phyloP scores from a whole-genome alignment of 2,113 vertebrate genomes.

The Xiphophorus maculatus region DNA sequence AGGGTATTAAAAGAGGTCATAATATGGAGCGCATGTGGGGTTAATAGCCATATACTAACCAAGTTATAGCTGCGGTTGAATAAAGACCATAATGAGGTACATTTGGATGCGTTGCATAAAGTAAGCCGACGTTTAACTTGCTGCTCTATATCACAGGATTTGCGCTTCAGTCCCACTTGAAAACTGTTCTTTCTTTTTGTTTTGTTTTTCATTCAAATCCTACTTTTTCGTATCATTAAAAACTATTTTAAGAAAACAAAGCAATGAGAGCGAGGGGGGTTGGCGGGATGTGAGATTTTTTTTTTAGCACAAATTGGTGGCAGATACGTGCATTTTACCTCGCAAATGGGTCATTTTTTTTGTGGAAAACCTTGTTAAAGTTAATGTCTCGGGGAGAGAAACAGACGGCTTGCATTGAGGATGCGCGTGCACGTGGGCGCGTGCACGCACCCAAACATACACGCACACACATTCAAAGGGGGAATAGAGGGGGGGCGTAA shows the following conservation, averaged over 20 bases:
- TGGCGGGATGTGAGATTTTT: too few species aligned
- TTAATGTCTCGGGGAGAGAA: constrained; percentile 36
- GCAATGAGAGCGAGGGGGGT: too few species aligned
- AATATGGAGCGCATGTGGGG: constrained; percentile 28
- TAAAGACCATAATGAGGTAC: constrained; percentile 21
- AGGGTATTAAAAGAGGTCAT: constrained; percentile 16
- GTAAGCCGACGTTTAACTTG: neutral
- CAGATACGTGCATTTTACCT: neutral
- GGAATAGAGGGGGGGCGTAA: neutral
- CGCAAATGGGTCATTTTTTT: neutral
- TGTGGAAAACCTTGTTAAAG: constrained; percentile 4
- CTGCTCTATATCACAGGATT: neutral
- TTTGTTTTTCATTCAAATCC: too few species aligned
- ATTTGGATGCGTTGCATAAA: constrained; percentile 26
- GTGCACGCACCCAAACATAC: constrained; percentile 1
- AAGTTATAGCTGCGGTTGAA: constrained; percentile 20
- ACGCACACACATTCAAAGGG: neutral
- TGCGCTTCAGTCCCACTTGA: neutral
- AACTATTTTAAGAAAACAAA: neutral
- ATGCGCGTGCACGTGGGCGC: neutral
- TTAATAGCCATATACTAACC: constrained; percentile 30
- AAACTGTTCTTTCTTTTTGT: neutral
- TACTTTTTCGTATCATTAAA: neutral
- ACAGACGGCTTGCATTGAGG: constrained; percentile 31
- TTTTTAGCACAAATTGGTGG: neutral